These are phyloP conservation scores for Heliconius melpomene DNA, from an alignment of 1,140 invertebrate genomes.

Conservation along the genomic window DNA sequence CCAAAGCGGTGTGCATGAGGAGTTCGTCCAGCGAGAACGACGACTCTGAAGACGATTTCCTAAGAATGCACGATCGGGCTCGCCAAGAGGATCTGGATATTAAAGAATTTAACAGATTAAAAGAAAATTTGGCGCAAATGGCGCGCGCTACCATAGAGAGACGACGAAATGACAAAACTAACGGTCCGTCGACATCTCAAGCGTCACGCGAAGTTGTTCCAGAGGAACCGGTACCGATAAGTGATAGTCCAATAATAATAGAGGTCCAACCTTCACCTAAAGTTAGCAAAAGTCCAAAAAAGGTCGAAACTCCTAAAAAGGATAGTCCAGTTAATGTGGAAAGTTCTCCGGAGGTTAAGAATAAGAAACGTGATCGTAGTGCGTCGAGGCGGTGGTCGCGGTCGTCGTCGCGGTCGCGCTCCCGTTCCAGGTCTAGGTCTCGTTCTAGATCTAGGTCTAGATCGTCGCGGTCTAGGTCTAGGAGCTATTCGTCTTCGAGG, in stretches of 20 bases:
- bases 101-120: slow-evolving; percentile 83
- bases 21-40: slow-evolving; percentile 83
- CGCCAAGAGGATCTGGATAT: slow-evolving; percentile 79
- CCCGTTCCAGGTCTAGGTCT: slow-evolving; percentile 41
- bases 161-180: slow-evolving; percentile 49
- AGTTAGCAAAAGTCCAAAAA: slow-evolving; percentile 50
- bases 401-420: slow-evolving; percentile 65
- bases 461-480: slow-evolving; percentile 64
- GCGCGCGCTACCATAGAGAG: slow-evolving; percentile 71
- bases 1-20: slow-evolving; percentile 83
- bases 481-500: slow-evolving; percentile 78
- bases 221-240: slow-evolving; percentile 21
- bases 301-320: slow-evolving; percentile 44
- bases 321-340: slow-evolving; percentile 57
- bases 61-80: slow-evolving; percentile 67
- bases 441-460: slow-evolving; percentile 62
- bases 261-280: slow-evolving; percentile 41
- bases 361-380: slow-evolving; percentile 47
- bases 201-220: slow-evolving; percentile 21
- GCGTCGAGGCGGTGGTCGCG: slow-evolving; percentile 58
- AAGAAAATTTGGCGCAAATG: slow-evolving; percentile 66
- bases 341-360: slow-evolving; percentile 49
- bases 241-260: slow-evolving; percentile 36
- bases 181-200: slow-evolving; percentile 61
- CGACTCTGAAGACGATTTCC: slow-evolving; percentile 75